Percentiles rank a stretch among this genome's conserved stretches.
These are phyloP conservation scores for Cromileptes altivelis DNA, from an alignment of 2,113 vertebrate species.

Conservation along the genomic window DNA sequence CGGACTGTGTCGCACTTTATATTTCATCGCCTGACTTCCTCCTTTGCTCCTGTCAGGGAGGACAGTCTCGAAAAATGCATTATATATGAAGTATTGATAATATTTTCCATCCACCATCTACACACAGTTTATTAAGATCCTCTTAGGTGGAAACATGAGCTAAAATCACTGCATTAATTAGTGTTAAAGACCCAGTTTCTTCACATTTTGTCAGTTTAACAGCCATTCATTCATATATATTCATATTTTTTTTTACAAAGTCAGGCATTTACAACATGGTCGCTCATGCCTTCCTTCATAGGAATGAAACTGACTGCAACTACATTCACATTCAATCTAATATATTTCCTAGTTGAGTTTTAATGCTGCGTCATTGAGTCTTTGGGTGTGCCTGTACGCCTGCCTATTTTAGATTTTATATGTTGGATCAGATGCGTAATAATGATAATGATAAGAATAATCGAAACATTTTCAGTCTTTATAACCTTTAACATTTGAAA, in stretches of 20 bases:
- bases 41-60: too few relatives aligned
- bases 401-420: neutral
- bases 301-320: neutral
- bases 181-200: neutral
- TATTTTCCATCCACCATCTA: neutral
- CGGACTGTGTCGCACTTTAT: too few relatives aligned
- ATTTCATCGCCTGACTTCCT: too few relatives aligned
- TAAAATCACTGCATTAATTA: neutral
- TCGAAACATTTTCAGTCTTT: neutral
- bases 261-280: neutral
- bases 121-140: neutral
- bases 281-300: neutral
- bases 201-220: neutral
- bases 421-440: neutral
- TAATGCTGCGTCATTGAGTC: neutral
- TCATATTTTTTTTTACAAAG: neutral
- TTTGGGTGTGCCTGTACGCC: neutral
- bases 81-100: neutral
- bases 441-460: too few relatives aligned
- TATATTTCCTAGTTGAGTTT: neutral
- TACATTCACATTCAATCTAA: neutral
- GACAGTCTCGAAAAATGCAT: too few relatives aligned
- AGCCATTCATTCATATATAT: neutral
- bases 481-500: neutral
- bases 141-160: neutral